These are phyloP conservation scores for Aphidoletes aphidimyza DNA, from an alignment of 2,888 invertebrate species.

Conservation along the genomic window DNA sequence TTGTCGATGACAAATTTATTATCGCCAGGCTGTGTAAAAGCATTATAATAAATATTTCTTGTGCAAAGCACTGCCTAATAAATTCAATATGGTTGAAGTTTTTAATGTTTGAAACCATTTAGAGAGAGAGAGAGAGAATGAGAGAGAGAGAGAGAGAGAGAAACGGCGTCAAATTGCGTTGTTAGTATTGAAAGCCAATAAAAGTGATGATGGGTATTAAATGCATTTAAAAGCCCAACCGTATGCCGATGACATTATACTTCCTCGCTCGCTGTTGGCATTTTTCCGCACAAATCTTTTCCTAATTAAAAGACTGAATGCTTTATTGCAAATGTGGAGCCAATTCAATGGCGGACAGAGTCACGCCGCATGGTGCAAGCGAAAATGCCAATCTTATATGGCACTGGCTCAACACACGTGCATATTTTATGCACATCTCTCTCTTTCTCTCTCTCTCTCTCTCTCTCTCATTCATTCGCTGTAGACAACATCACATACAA, in stretches of 20 bases:
- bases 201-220: slow-evolving; percentile 6
- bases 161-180: neutral
- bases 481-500: neutral
- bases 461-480: neutral
- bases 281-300: neutral
- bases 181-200: neutral
- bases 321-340: neutral
- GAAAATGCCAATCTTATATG: no score
- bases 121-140: no score
- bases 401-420: neutral
- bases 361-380: no score
- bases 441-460: neutral
- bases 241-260: neutral
- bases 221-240: neutral
- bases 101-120: neutral
- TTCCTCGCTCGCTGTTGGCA: neutral
- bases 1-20: slow-evolving; percentile 38
- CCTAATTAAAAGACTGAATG: neutral
- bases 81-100: neutral
- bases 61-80: neutral
- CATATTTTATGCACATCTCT: slow-evolving; percentile 24
- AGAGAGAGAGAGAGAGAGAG: no score
- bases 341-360: no score
- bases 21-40: neutral
- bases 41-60: neutral